These are phyloP conservation scores for Lottia scabra DNA, from an alignment of 2,888 invertebrate species.

Conservation along the genomic window DNA sequence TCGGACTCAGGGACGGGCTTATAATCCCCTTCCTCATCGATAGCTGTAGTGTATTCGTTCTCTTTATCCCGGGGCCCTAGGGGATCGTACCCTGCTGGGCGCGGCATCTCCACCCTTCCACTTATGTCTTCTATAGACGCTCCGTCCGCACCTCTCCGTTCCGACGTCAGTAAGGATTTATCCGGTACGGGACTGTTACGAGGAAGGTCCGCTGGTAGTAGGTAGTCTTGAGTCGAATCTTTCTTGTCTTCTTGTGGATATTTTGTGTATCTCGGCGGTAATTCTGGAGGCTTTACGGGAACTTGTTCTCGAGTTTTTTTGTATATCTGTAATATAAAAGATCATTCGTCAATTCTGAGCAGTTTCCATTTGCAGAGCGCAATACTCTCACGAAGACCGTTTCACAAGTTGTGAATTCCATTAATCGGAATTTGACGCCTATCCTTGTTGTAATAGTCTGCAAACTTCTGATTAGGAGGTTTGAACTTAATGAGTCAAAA, in stretches of 20 bases:
- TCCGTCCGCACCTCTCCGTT: neutral
- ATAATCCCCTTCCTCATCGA: neutral
- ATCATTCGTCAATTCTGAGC: too few species aligned
- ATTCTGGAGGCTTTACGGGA: neutral
- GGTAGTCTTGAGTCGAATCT: neutral
- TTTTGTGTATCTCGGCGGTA: neutral
- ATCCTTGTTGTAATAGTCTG: too few species aligned
- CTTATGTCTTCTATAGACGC: neutral
- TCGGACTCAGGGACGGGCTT: too few species aligned
- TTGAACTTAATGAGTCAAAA: too few species aligned
- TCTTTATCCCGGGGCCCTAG: neutral
- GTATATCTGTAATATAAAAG: neutral
- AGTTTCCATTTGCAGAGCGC: too few species aligned
- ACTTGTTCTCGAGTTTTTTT: neutral
- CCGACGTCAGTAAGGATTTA: neutral
- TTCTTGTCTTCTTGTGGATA: neutral
- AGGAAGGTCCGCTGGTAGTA: neutral
- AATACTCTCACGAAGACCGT: too few species aligned
- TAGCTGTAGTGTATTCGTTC: neutral
- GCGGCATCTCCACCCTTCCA: neutral
- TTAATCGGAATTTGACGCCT: too few species aligned
- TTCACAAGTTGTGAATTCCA: too few species aligned
- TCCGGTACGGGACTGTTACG: neutral
- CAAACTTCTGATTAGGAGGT: too few species aligned
- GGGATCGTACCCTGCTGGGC: neutral